A percentile compares a stretch with the other conserved stretches of the same genome.
Evolutionary conservation across 2,888 invertebrate genomes (phyloP).

Genomic region (Germaria angustata): DNA sequence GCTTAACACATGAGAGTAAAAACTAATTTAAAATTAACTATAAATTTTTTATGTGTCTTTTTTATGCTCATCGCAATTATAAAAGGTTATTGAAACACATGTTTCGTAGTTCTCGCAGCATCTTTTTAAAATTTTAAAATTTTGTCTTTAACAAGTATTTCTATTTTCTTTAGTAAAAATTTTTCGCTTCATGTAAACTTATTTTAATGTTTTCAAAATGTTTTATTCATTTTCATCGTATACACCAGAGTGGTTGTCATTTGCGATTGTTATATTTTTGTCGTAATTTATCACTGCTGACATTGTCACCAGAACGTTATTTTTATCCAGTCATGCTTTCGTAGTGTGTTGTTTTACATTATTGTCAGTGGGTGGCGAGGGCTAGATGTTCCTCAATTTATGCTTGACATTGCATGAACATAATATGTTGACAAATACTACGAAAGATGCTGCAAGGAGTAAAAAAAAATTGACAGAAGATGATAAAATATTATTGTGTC

Average conservation of each 20-base stretch:
- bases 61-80: no score
- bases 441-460: background rate
- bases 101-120: no score
- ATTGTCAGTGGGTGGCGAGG: background rate
- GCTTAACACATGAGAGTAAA: no score
- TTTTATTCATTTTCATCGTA: background rate
- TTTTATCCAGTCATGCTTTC: conserved; percentile 24
- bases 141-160: no score
- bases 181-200: no score
- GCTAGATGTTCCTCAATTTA: conserved; percentile 16
- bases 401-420: conserved; percentile 22
- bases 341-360: conserved; percentile 15
- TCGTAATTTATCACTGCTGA: conserved; percentile 45
- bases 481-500: background rate
- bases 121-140: no score
- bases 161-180: background rate
- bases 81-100: no score
- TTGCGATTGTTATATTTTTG: conserved; percentile 36
- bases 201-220: background rate
- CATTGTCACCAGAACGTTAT: conserved; percentile 27
- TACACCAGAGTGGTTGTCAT: conserved; percentile 8
- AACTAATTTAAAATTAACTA: no score
- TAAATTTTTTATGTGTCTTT: no score
- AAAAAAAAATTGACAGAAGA: conserved; percentile 12
- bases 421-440: conserved; percentile 22